These are phyloP conservation scores for Parnassius smintheus DNA, from an alignment of 2,888 invertebrate species.

Conservation along the genomic window DNA sequence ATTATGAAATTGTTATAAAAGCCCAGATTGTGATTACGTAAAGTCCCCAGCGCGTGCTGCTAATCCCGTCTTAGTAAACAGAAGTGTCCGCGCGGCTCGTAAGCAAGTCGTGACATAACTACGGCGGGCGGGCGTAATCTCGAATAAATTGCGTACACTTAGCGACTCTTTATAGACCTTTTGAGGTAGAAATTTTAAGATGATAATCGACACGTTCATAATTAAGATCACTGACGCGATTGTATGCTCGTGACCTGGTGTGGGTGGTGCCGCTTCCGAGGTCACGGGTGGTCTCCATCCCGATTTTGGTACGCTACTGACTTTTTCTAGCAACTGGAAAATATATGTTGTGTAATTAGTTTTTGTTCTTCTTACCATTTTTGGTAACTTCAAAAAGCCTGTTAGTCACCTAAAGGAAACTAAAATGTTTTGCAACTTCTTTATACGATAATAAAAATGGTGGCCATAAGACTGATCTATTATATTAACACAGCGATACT, in stretches of 20 bases:
- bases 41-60: conserved; percentile 53
- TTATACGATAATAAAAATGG: conserved; percentile 8
- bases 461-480: neutral
- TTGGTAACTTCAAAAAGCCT: conserved; percentile 5
- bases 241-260: conserved; percentile 69
- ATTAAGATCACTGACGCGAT: conserved; percentile 72
- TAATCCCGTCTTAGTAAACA: conserved; percentile 48
- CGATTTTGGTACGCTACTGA: conserved; percentile 49
- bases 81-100: conserved; percentile 63
- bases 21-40: conserved; percentile 44
- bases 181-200: conserved; percentile 78
- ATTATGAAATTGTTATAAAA: conserved; percentile 36
- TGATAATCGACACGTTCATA: conserved; percentile 79
- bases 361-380: conserved; percentile 16
- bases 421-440: conserved; percentile 1
- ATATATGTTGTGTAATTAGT: neutral
- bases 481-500: conserved; percentile 2
- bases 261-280: conserved; percentile 78
- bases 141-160: conserved; percentile 76
- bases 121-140: conserved; percentile 65
- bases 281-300: conserved; percentile 61
- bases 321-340: conserved; percentile 32
- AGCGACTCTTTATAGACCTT: conserved; percentile 78
- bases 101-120: conserved; percentile 71
- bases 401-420: neutral